Percentiles rank a stretch among this genome's conserved stretches.
Evolutionary conservation across 1,140 invertebrate species (phyloP).

Genomic region (Oncopodura yosiiana): DNA sequence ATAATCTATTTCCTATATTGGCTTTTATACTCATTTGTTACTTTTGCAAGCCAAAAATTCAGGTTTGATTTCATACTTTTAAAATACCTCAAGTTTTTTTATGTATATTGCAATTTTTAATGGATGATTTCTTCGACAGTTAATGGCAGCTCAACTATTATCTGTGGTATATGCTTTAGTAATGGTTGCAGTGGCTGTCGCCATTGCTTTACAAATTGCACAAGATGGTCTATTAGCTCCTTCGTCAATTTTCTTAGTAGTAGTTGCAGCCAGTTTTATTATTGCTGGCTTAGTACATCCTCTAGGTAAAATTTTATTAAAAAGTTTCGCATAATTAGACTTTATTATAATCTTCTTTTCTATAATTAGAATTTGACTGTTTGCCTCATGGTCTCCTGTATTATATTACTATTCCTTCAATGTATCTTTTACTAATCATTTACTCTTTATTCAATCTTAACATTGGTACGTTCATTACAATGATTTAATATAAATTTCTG

Average conservation of each 20-base stretch:
- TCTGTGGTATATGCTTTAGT: conserved; percentile 71
- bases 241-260: conserved; percentile 63
- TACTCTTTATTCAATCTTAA: conserved; percentile 86
- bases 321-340: neutral
- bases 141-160: conserved; percentile 59
- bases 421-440: conserved; percentile 85
- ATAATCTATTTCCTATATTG: conserved; percentile 44
- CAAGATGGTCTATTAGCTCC: conserved; percentile 69
- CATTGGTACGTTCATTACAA: conserved; percentile 54
- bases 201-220: conserved; percentile 66
- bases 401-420: conserved; percentile 83
- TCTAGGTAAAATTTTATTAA: no score
- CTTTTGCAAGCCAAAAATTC: conserved; percentile 41
- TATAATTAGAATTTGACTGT: conserved; percentile 48
- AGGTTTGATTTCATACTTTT: conserved; percentile 38
- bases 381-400: conserved; percentile 69
- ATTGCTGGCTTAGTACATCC: conserved; percentile 71
- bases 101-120: neutral
- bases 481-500: neutral
- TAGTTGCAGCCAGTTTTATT: conserved; percentile 52
- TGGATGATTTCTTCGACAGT: conserved; percentile 40
- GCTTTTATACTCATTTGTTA: conserved; percentile 45
- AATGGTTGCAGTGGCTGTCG: conserved; percentile 88
- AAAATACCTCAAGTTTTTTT: neutral
- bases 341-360: neutral